These are phyloP conservation scores for Oncorhynchus kisutch DNA, from an alignment of 2,113 vertebrate species.

Conservation along the genomic window DNA sequence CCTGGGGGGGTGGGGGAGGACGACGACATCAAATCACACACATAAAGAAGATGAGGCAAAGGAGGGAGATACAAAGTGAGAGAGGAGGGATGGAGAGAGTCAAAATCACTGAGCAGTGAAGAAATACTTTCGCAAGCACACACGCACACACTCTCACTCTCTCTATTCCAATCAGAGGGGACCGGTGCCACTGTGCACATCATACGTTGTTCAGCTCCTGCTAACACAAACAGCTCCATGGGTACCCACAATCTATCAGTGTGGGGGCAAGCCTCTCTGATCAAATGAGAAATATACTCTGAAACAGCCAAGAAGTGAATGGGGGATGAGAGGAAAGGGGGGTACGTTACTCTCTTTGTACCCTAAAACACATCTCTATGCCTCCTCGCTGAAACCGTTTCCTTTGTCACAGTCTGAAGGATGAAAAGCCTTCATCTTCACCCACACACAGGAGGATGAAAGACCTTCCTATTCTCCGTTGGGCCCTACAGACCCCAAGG, in stretches of 20 bases:
- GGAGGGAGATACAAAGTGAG: background rate
- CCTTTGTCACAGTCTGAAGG: constrained; percentile 36
- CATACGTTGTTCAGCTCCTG: background rate
- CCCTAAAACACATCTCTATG: constrained; percentile 38
- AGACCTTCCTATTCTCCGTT: constrained; percentile 41
- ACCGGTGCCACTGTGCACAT: background rate
- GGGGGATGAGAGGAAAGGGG: too few relatives aligned
- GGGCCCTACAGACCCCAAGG: constrained; percentile 37
- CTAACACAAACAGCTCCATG: background rate
- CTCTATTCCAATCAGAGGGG: background rate
- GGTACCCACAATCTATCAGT: constrained; percentile 10
- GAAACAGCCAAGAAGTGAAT: background rate
- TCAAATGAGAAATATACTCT: constrained; percentile 7
- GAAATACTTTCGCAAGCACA: background rate
- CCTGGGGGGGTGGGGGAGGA: constrained; percentile 30
- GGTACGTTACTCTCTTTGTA: background rate
- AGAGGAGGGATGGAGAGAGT: constrained; percentile 7
- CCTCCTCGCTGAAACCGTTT: constrained; percentile 37
- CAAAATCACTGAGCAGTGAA: background rate
- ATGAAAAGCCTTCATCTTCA: constrained; percentile 29
- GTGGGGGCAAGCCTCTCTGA: background rate
- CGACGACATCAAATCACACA: constrained; percentile 36
- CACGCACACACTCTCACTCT: background rate
- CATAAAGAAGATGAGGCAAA: background rate
- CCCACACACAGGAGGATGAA: constrained; percentile 26